phyloP scores from a whole-genome alignment of 2,797 vertebrate species.

The Trachurus trachurus region DNA sequence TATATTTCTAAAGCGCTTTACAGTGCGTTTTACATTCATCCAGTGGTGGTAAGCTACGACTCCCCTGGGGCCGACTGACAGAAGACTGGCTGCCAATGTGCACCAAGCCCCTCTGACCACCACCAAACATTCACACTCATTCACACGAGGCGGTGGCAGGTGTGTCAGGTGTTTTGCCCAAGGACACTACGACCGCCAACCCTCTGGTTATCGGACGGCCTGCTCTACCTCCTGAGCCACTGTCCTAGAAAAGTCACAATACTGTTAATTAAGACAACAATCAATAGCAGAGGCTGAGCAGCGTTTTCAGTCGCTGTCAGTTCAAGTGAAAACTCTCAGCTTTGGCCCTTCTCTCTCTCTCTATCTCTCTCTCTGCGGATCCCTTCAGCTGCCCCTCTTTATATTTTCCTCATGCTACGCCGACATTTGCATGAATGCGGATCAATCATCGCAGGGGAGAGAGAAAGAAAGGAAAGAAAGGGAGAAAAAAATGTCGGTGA shows the following conservation, averaged over 20 bases:
- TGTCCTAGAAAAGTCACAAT: background rate
- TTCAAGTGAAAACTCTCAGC: slow-evolving; percentile 19
- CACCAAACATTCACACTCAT: too few species aligned
- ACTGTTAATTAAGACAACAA: background rate
- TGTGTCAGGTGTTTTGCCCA: too few species aligned
- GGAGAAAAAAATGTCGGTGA: slow-evolving; percentile 1
- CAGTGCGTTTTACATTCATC: too few species aligned
- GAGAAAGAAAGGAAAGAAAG: background rate
- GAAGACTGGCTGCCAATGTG: too few species aligned
- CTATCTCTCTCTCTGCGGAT: slow-evolving; percentile 12
- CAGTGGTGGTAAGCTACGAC: too few species aligned
- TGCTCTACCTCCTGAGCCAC: too few species aligned
- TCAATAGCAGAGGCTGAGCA: slow-evolving; percentile 44
- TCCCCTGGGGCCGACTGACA: too few species aligned
- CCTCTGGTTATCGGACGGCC: too few species aligned
- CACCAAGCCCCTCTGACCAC: too few species aligned
- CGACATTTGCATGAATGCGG: slow-evolving; percentile 59
- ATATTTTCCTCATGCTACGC: slow-evolving; percentile 52
- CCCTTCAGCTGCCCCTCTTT: slow-evolving; percentile 49
- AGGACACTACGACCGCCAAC: too few species aligned
- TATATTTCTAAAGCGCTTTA: too few species aligned
- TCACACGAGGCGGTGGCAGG: too few species aligned
- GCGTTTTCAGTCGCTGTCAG: slow-evolving; percentile 29
- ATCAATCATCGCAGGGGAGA: slow-evolving; percentile 55
- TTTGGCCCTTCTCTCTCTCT: background rate